These are phyloP conservation scores for Pteronotus mesoamericanus DNA, from an alignment of 2,797 vertebrate species.

Conservation along the genomic window DNA sequence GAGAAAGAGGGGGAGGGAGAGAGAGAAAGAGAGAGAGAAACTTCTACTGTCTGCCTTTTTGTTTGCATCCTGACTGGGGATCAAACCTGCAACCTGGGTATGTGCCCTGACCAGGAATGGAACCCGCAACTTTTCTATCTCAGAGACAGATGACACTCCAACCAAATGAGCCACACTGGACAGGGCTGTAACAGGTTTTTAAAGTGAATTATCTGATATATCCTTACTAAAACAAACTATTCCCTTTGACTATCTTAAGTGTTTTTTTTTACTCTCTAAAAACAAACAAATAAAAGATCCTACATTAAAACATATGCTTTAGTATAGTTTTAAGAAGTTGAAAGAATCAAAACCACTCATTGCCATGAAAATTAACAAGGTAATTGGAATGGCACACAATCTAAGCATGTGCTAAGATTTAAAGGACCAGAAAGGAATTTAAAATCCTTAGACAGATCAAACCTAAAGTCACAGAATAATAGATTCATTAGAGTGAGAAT, in stretches of 20 bases:
- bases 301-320: background rate
- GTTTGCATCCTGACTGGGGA: background rate
- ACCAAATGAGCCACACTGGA: background rate
- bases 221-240: background rate
- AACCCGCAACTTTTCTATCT: background rate
- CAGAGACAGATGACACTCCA: background rate
- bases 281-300: background rate
- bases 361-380: background rate
- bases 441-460: background rate
- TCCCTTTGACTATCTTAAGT: background rate
- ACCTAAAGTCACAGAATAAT: background rate
- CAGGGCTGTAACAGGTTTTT: background rate
- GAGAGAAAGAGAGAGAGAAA: background rate
- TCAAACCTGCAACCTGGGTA: background rate
- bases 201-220: background rate
- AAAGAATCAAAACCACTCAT: background rate
- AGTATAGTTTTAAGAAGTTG: background rate
- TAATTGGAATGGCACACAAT: background rate
- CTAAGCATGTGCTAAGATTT: background rate
- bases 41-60: background rate
- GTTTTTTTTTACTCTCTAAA: background rate
- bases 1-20: background rate
- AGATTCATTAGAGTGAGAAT: background rate
- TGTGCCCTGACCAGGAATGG: background rate
- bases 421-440: background rate